These are phyloP conservation scores for Periophthalmus modestus DNA, from an alignment of 2,113 vertebrate species.

Conservation along the genomic window DNA sequence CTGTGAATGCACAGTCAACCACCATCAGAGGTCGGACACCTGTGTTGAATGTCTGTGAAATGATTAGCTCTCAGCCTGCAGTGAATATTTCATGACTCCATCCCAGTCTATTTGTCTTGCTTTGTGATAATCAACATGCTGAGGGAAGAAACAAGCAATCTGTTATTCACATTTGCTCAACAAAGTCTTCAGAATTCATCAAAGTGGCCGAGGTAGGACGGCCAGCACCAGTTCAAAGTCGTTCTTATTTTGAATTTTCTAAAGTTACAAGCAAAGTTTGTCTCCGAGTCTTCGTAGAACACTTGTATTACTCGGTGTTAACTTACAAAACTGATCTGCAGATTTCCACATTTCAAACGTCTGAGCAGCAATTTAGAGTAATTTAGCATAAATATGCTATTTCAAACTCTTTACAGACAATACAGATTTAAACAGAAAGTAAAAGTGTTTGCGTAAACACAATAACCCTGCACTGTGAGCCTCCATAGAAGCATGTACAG, in stretches of 20 bases:
- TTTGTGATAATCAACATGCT: slow-evolving; percentile 93
- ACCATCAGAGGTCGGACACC: slow-evolving; percentile 31
- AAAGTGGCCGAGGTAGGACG: slow-evolving; percentile 53
- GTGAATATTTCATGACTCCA: slow-evolving; percentile 97
- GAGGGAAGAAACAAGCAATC: slow-evolving; percentile 84
- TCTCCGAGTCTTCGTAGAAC: too few relatives aligned
- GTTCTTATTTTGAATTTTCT: slow-evolving; percentile 61
- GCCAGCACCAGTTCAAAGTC: slow-evolving; percentile 34
- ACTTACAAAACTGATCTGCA: too few relatives aligned
- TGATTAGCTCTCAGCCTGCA: slow-evolving; percentile 86
- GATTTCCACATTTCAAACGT: too few relatives aligned
- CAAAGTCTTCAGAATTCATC: slow-evolving; percentile 86
- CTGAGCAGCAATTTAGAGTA: too few relatives aligned
- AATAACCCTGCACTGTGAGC: neutral
- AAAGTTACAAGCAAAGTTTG: slow-evolving; percentile 40
- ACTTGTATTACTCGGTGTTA: too few relatives aligned
- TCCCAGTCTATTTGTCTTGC: slow-evolving; percentile 95
- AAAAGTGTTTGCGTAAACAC: neutral
- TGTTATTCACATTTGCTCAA: slow-evolving; percentile 94
- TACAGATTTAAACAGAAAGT: neutral
- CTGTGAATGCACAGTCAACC: slow-evolving; percentile 38
- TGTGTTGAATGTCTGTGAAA: slow-evolving; percentile 82
- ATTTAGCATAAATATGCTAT: slow-evolving; percentile 2
- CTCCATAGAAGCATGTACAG: neutral
- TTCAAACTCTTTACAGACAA: neutral